These are phyloP conservation scores for Chrysotoxum bicinctum DNA, from an alignment of 2,888 invertebrate species.

Conservation along the genomic window DNA sequence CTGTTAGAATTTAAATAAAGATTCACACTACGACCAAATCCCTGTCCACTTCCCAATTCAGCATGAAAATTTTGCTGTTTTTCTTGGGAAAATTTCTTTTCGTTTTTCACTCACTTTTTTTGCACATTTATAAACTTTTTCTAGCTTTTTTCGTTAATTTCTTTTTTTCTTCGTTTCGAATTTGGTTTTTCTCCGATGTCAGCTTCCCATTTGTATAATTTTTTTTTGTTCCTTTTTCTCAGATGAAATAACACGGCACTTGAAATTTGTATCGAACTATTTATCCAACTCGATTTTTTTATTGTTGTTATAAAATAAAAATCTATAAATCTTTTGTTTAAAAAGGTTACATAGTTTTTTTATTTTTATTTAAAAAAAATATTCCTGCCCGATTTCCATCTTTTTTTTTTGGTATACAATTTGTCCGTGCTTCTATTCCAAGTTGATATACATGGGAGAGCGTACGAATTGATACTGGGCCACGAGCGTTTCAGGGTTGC, in stretches of 20 bases:
- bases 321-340: conserved; percentile 8
- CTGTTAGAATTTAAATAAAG: conserved; percentile 40
- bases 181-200: conserved; percentile 40
- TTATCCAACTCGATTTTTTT: background rate
- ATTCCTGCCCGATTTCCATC: conserved; percentile 67
- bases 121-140: conserved; percentile 58
- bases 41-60: conserved; percentile 18
- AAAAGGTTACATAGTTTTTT: conserved; percentile 30
- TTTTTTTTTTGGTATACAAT: conserved; percentile 62
- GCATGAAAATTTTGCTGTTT: conserved; percentile 38
- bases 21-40: conserved; percentile 43
- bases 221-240: conserved; percentile 4
- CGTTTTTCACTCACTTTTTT: conserved; percentile 64
- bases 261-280: background rate
- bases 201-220: conserved; percentile 43
- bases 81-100: conserved; percentile 14
- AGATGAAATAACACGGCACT: conserved; percentile 23
- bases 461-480: conserved; percentile 82
- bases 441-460: conserved; percentile 77
- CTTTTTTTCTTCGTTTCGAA: conserved; percentile 8
- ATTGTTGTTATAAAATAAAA: background rate
- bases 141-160: conserved; percentile 5
- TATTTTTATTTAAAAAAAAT: conserved; percentile 29
- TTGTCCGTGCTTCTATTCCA: conserved; percentile 63
- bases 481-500: conserved; percentile 77